These are phyloP conservation scores for Catharus fuscescens DNA, from an alignment of 2,113 vertebrate species.

Conservation along the genomic window DNA sequence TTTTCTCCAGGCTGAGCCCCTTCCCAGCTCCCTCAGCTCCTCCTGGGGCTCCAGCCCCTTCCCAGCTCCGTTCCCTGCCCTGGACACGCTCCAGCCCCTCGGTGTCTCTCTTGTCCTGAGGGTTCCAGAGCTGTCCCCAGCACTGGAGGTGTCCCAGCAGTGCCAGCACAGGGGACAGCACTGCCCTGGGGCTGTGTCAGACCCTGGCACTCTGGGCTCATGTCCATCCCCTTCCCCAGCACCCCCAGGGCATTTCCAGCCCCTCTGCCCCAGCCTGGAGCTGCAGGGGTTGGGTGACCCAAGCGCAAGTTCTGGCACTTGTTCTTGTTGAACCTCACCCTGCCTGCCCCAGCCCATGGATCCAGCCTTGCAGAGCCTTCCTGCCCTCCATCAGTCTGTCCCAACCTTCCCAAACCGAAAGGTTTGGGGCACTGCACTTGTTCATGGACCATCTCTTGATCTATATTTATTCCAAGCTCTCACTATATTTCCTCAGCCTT, in stretches of 20 bases:
- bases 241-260: neutral
- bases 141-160: no score
- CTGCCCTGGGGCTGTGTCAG: neutral
- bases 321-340: fast-evolving
- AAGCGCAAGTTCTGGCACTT: neutral
- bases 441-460: neutral
- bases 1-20: no score
- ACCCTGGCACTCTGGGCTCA: neutral
- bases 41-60: no score
- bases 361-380: neutral
- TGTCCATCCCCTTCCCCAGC: neutral
- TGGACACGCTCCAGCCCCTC: no score
- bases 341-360: fast-evolving
- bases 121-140: no score
- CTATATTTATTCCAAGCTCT: neutral
- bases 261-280: neutral
- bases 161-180: no score
- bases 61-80: no score
- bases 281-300: no score
- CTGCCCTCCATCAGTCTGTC: neutral
- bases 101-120: no score
- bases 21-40: no score
- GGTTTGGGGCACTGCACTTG: neutral
- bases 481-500: neutral
- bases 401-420: neutral